phyloP scores from a whole-genome alignment of 2,797 vertebrate species.

The Eospalax fontanierii region DNA sequence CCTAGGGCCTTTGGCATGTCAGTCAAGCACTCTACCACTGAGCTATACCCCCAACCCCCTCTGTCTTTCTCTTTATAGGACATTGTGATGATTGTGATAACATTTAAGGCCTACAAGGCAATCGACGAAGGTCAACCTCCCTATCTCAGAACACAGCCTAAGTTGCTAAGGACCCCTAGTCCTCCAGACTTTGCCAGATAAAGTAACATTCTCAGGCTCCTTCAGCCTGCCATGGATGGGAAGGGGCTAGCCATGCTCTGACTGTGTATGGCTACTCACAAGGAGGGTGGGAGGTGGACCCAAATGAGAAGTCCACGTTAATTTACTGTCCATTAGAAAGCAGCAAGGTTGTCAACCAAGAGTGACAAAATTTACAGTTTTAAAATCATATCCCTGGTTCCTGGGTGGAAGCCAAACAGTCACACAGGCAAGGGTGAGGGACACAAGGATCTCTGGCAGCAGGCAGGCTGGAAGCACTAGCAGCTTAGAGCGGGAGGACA shows the following conservation, averaged over 20 bases:
- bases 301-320: background rate
- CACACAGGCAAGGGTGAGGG: background rate
- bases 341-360: constrained; percentile 11
- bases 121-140: background rate
- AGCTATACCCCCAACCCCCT: background rate
- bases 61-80: background rate
- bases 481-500: background rate
- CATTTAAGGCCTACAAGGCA: background rate
- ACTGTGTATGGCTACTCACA: fast-evolving
- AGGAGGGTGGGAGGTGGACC: background rate
- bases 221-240: background rate
- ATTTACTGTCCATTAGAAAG: background rate
- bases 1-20: too few relatives aligned
- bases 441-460: background rate
- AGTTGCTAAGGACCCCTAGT: too few relatives aligned
- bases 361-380: background rate
- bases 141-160: background rate
- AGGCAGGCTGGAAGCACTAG: background rate
- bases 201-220: background rate
- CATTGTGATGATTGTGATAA: background rate
- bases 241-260: background rate
- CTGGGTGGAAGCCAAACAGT: background rate
- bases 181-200: too few relatives aligned
- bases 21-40: too few relatives aligned
- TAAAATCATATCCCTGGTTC: constrained; percentile 30